Conservation (phyloP, 2,113 vertebrate species). For the Diglossa brunneiventris region DNA sequence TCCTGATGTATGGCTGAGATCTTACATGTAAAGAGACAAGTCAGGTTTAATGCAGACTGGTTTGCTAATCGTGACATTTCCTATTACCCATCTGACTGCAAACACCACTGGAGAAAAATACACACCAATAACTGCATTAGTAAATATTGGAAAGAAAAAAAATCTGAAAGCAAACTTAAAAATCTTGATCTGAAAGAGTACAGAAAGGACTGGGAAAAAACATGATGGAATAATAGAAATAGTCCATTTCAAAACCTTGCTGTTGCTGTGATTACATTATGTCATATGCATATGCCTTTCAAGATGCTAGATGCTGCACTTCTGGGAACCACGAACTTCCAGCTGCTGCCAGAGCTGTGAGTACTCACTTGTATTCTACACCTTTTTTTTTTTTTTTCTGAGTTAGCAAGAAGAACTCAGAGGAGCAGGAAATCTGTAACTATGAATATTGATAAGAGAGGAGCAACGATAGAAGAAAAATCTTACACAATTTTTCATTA, state of each 20-base stretch:
- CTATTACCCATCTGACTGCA: neutral
- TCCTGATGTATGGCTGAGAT: neutral
- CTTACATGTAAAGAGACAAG: neutral
- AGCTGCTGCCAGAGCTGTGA: neutral
- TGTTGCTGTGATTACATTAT: neutral
- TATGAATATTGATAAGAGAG: neutral
- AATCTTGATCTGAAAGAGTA: neutral
- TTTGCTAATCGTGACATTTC: neutral
- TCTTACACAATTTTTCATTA: neutral
- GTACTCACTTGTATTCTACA: neutral
- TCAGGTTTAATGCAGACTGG: neutral
- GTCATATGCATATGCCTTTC: neutral
- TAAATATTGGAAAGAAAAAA: neutral
- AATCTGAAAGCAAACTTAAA: neutral
- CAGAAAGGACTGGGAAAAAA: neutral
- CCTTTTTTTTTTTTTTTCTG: too few relatives aligned
- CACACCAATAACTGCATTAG: neutral
- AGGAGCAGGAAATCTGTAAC: neutral
- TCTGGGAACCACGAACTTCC: neutral
- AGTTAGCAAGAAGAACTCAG: neutral
- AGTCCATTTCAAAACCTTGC: neutral
- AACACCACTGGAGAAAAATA: neutral
- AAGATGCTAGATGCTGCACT: neutral
- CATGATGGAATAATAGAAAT: rapidly evolving
- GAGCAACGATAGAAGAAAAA: neutral